Conservation (phyloP, 2,113 vertebrate genomes). For the Trematomus loennbergii region DNA sequence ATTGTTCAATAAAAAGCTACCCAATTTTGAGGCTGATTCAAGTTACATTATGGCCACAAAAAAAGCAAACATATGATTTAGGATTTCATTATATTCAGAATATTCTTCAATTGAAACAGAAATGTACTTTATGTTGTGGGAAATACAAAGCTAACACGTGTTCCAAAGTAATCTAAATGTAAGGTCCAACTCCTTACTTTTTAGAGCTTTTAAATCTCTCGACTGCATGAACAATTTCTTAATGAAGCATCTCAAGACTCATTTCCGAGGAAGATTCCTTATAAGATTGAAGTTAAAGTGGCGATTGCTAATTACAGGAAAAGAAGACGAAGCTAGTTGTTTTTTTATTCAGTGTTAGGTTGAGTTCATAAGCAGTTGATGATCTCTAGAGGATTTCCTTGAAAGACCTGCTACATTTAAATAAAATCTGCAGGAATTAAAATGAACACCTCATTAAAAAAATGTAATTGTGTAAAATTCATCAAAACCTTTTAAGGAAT, state of each 20-base stretch:
- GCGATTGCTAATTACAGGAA: not conserved
- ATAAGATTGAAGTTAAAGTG: not conserved
- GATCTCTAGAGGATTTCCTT: not conserved
- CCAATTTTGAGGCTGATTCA: not conserved
- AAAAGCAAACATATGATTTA: not conserved
- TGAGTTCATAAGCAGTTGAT: not conserved
- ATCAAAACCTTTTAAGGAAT: not conserved
- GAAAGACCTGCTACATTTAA: not conserved
- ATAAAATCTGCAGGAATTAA: not conserved
- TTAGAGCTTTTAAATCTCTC: not conserved
- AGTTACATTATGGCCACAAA: not conserved
- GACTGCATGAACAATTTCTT: not conserved
- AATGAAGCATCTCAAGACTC: no score
- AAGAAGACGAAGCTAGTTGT: not conserved
- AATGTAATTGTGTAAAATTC: not conserved
- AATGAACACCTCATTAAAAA: not conserved
- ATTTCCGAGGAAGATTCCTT: not conserved
- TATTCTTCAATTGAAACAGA: not conserved
- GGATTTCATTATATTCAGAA: not conserved
- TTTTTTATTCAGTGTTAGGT: not conserved
- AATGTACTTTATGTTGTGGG: not conserved
- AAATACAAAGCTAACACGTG: not conserved
- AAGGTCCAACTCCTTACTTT: not conserved
- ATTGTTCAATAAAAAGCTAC: no score
- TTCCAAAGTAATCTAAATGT: conserved; percentile 1